Evolutionary conservation across 2,797 vertebrate species (phyloP), one percentile per base, ranked within the genome.

Genomic region (Hybognathus amarus): DNA sequence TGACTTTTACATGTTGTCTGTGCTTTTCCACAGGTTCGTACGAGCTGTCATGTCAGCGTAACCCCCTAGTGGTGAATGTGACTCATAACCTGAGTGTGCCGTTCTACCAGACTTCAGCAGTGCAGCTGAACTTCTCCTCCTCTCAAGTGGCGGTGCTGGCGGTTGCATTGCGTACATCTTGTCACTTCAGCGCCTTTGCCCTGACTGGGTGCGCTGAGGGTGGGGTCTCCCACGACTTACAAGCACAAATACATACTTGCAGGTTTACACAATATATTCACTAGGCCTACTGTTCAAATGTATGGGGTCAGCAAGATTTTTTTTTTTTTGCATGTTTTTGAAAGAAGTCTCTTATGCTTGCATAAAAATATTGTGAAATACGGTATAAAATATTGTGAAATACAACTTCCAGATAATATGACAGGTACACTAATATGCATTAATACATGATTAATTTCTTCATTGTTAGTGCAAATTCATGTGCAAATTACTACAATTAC

Each of bases 121-220:
- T 96, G 78, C 90, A 97, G 83, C 92, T 99, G 84, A 95, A 95
- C 88, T 95, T 99, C 90, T 97, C 98, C 64, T 96, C 97, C 22
- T 88, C 94, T 0, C 77, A 90, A 0, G 95, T 99, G 91, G 97
- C 96, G 10, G 88, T 99, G 24, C 93, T 95, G 42, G 97, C 95
- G 0, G 95, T 99, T 85, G 96, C 96, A 76, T 86, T 99, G 83
- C 91, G 97, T 85, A 96, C 95, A 2, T 92, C 91, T 86, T 95
- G 93, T 86, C 92, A 93, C 85, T 91, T 93, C 85, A 94, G 92
- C 91, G 91, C 90, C 92, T 94, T 95, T 90, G 92, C 95, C 94
- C 92, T 94, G 91, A 95, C 93, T 85, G 94, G 94, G 94, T 96
- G 95, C 94, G 94, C 95, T 91, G 93, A 95, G 89, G 93, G 92